A percentile compares a stretch with the other conserved stretches of the same genome.
phyloP scores from a whole-genome alignment of 2,113 vertebrate genomes.

The Tetrao urogallus region DNA sequence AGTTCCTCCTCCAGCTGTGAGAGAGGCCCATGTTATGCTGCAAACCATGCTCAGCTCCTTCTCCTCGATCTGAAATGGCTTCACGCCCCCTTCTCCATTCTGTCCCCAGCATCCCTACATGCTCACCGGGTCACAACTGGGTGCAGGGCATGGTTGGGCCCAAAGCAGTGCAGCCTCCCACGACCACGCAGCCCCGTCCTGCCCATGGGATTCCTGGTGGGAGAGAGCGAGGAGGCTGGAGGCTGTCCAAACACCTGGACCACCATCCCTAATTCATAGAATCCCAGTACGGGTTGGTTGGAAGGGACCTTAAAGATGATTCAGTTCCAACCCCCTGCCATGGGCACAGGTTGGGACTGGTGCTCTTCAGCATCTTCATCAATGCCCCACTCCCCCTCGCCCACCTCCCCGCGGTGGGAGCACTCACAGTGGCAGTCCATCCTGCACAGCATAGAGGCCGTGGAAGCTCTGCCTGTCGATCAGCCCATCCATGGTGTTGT shows the following conservation, averaged over 20 bases:
- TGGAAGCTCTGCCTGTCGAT: slow-evolving; percentile 78
- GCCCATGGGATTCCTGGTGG: slow-evolving; percentile 89
- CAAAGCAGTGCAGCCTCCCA: slow-evolving; percentile 83
- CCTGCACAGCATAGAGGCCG: slow-evolving; percentile 48
- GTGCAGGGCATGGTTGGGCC: slow-evolving; percentile 87
- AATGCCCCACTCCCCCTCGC: fast-evolving
- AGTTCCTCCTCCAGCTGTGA: slow-evolving; percentile 78
- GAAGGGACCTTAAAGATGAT: too few relatives aligned
- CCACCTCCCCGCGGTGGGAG: fast-evolving
- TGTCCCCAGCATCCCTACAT: not conserved
- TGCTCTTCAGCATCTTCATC: too few relatives aligned
- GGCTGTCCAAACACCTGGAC: fast-evolving
- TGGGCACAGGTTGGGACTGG: too few relatives aligned
- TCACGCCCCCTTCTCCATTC: too few relatives aligned
- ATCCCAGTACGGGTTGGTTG: too few relatives aligned
- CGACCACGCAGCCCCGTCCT: slow-evolving; percentile 89
- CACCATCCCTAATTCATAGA: not conserved
- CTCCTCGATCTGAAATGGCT: not conserved
- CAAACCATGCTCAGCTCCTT: not conserved
- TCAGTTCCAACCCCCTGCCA: too few relatives aligned
- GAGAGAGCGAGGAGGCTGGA: fast-evolving
- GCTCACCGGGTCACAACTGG: slow-evolving; percentile 87
- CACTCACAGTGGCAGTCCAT: slow-evolving; percentile 78
- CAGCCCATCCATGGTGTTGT: slow-evolving; percentile 73
- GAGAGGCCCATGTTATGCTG: not conserved